These are phyloP conservation scores for Tiphia femorata DNA, from an alignment of 2,888 invertebrate genomes.

Conservation along the genomic window DNA sequence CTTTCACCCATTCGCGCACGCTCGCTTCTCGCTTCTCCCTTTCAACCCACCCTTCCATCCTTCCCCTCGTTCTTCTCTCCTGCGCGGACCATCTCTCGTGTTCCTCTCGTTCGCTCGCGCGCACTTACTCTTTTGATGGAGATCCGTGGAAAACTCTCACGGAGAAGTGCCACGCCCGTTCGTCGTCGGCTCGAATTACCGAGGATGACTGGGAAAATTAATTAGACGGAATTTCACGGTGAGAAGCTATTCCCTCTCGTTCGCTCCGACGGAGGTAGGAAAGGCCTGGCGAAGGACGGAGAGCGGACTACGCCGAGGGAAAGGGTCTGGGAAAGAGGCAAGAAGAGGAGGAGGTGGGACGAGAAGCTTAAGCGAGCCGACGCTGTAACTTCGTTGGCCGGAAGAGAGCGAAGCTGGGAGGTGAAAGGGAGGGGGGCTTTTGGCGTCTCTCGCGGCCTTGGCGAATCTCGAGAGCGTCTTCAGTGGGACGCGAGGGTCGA, in stretches of 20 bases:
- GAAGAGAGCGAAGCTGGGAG: too few relatives aligned
- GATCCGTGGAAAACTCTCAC: slow-evolving; percentile 27
- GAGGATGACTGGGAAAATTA: slow-evolving; percentile 55
- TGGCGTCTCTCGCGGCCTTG: slow-evolving; percentile 10
- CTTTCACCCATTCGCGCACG: slow-evolving; percentile 10
- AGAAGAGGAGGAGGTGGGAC: slow-evolving; percentile 2
- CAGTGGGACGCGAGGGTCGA: slow-evolving; percentile 4
- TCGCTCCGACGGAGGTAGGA: slow-evolving; percentile 7
- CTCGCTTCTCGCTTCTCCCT: neutral
- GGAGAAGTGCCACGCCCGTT: slow-evolving; percentile 52
- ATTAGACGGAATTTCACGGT: slow-evolving; percentile 55
- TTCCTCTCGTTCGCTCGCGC: neutral
- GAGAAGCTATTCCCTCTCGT: slow-evolving; percentile 19
- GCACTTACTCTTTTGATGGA: slow-evolving; percentile 4
- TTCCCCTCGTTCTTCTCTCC: slow-evolving; percentile 1
- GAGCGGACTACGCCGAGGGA: neutral
- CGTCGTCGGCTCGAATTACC: slow-evolving; percentile 53
- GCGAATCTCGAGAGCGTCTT: slow-evolving; percentile 15
- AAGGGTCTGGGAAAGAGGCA: neutral
- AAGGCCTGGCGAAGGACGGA: slow-evolving; percentile 3
- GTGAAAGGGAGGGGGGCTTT: too few relatives aligned
- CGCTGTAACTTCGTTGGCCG: slow-evolving; percentile 22
- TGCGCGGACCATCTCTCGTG: too few relatives aligned
- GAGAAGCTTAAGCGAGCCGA: slow-evolving; percentile 23
- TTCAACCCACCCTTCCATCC: slow-evolving; percentile 9